Evolutionary conservation across 1,140 invertebrate genomes (phyloP).

Genomic region (Bombus pyrosoma): DNA sequence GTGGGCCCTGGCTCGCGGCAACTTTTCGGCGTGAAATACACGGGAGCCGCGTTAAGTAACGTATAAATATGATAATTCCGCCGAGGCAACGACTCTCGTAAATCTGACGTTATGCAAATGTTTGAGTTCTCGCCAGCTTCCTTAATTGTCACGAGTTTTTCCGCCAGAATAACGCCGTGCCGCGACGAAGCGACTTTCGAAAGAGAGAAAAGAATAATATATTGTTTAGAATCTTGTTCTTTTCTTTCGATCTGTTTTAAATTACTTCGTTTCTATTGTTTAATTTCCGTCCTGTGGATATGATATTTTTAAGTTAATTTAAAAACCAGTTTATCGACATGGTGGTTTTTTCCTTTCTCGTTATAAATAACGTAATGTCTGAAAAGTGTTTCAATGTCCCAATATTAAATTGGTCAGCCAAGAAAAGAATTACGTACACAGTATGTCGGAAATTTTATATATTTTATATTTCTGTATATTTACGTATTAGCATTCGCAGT

Average conservation of each 20-base stretch:
- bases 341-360: no score
- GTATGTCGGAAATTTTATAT: no score
- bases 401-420: no score
- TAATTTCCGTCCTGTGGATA: no score
- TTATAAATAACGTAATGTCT: no score
- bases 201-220: neutral
- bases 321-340: no score
- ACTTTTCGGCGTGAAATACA: conserved; percentile 30
- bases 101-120: conserved; percentile 46
- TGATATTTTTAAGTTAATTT: no score
- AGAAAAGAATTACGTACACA: no score
- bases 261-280: neutral
- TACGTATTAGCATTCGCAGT: no score
- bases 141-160: conserved; percentile 37
- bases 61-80: conserved; percentile 44
- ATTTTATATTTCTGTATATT: no score
- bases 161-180: neutral
- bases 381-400: no score
- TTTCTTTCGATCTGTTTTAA: neutral
- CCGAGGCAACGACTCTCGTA: conserved; percentile 36
- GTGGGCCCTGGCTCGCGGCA: neutral
- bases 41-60: conserved; percentile 21
- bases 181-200: neutral
- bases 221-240: neutral
- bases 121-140: conserved; percentile 11